Percentiles rank a stretch among this genome's conserved stretches.
These are phyloP conservation scores for Centropristis striata DNA, from an alignment of 2,113 vertebrate genomes.

Conservation along the genomic window DNA sequence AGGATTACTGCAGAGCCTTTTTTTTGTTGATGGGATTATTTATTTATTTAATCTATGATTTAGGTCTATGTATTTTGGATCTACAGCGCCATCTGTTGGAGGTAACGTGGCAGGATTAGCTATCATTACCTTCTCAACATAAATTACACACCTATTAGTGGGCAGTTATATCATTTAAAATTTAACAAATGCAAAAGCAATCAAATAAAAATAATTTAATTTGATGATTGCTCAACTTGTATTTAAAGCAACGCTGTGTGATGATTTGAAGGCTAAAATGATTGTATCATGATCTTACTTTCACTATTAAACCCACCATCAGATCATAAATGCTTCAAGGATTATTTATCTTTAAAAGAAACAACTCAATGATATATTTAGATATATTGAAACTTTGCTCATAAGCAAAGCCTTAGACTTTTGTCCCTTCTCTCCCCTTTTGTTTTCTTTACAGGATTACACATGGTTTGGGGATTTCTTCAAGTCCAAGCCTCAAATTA, in stretches of 20 bases:
- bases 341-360: background rate
- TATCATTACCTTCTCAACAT: background rate
- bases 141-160: background rate
- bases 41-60: background rate
- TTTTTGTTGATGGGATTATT: background rate
- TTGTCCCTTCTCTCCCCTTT: background rate
- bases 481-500: background rate
- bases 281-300: background rate
- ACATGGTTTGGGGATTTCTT: background rate
- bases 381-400: too few relatives aligned
- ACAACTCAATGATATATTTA: background rate
- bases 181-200: background rate
- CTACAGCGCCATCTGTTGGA: slow-evolving; percentile 69
- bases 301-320: background rate
- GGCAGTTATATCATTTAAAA: background rate
- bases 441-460: background rate
- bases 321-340: background rate
- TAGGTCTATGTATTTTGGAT: slow-evolving; percentile 5
- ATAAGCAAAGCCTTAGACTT: background rate
- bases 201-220: background rate
- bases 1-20: background rate
- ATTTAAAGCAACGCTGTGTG: too few relatives aligned
- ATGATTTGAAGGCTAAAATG: background rate
- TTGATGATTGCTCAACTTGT: background rate
- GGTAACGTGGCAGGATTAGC: background rate